phyloP scores from a whole-genome alignment of 1,140 invertebrate genomes.

The Bathynomus jamesi region DNA sequence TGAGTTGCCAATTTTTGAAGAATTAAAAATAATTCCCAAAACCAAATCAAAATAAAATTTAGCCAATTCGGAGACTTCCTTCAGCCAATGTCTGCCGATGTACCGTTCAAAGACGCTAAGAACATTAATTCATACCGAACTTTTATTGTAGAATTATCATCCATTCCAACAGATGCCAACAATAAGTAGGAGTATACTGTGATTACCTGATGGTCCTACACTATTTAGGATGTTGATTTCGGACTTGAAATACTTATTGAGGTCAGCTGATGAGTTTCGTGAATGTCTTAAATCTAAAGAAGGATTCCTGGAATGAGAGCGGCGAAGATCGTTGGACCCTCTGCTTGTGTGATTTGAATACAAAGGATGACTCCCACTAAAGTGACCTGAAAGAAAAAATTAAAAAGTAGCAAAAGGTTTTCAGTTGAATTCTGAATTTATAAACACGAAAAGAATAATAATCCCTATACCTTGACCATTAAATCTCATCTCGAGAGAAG shows the following conservation, averaged over 20 bases:
- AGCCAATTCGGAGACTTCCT: too few relatives aligned
- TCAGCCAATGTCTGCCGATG: too few relatives aligned
- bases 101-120: too few relatives aligned
- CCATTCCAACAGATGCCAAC: too few relatives aligned
- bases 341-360: slow-evolving; percentile 23
- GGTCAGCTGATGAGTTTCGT: slow-evolving; percentile 65
- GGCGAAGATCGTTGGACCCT: slow-evolving; percentile 18
- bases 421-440: not conserved
- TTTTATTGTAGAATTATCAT: too few relatives aligned
- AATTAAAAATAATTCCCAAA: too few relatives aligned
- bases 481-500: slow-evolving; percentile 25
- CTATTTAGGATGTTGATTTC: slow-evolving; percentile 59
- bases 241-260: slow-evolving; percentile 61
- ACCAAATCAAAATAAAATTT: too few relatives aligned
- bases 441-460: not conserved
- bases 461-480: slow-evolving; percentile 20
- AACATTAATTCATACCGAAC: too few relatives aligned
- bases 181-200: too few relatives aligned
- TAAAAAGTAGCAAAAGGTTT: not conserved
- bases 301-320: slow-evolving; percentile 67
- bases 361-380: slow-evolving; percentile 18
- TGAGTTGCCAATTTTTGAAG: too few relatives aligned
- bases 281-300: slow-evolving; percentile 63
- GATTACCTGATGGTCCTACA: slow-evolving; percentile 51
- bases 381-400: not conserved